Percentiles rank a stretch among this genome's conserved stretches.
These are phyloP conservation scores for Paratilapia polleni DNA, from an alignment of 2,113 vertebrate genomes.

Conservation along the genomic window DNA sequence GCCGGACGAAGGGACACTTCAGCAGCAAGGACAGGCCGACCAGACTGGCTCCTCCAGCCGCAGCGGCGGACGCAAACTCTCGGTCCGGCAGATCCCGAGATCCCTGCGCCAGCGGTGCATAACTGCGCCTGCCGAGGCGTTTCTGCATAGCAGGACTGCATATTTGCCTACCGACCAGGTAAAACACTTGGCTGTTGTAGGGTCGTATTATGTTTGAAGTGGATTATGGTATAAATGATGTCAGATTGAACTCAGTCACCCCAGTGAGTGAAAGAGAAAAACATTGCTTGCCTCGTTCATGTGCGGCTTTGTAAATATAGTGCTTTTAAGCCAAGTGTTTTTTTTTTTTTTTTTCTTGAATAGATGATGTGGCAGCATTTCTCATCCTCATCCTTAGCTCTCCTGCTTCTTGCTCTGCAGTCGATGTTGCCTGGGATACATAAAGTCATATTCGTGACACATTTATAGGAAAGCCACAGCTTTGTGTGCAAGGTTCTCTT, in stretches of 20 bases:
- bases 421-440: background rate
- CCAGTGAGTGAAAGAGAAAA: background rate
- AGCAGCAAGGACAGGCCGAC: constrained; percentile 56
- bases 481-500: background rate
- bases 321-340: background rate
- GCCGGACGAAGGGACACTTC: constrained; percentile 32
- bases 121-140: background rate
- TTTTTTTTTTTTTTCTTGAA: background rate
- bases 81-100: background rate
- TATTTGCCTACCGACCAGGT: constrained; percentile 1
- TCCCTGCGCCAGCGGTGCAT: fast-evolving
- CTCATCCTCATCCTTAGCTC: background rate
- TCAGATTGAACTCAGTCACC: constrained; percentile 1
- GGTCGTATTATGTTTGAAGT: background rate
- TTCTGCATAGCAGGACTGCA: background rate
- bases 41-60: constrained; percentile 26
- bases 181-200: background rate
- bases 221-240: background rate
- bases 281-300: background rate
- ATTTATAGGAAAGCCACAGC: background rate
- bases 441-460: background rate
- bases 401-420: background rate
- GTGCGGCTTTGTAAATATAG: background rate
- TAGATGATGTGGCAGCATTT: constrained; percentile 54
- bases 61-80: background rate